phyloP scores from a whole-genome alignment of 2,113 vertebrate genomes.

The Antennarius striatus region DNA sequence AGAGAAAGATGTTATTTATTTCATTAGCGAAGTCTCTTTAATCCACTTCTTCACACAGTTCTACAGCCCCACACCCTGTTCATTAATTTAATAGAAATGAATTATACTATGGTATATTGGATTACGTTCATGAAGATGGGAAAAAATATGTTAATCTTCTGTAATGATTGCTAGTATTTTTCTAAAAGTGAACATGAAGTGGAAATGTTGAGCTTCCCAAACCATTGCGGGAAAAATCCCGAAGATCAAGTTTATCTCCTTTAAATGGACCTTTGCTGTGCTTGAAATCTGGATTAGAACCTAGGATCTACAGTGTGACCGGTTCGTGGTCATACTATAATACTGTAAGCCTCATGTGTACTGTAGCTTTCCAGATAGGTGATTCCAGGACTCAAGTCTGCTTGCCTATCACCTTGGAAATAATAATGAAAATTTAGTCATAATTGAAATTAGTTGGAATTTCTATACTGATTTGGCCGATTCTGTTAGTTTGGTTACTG shows the following conservation, averaged over 20 bases:
- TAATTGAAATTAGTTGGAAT: slow-evolving; percentile 62
- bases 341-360: slow-evolving; percentile 55
- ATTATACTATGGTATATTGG: slow-evolving; percentile 63
- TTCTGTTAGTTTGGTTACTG: slow-evolving; percentile 72
- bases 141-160: slow-evolving; percentile 39
- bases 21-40: slow-evolving; percentile 68
- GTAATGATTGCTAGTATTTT: slow-evolving; percentile 64
- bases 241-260: slow-evolving; percentile 42
- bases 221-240: slow-evolving; percentile 28
- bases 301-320: slow-evolving; percentile 31
- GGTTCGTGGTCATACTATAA: slow-evolving; percentile 33
- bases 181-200: slow-evolving; percentile 55
- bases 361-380: slow-evolving; percentile 65
- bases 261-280: slow-evolving; percentile 50
- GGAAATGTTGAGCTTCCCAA: slow-evolving; percentile 45
- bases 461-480: slow-evolving; percentile 68
- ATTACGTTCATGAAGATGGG: slow-evolving; percentile 47
- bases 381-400: slow-evolving; percentile 42
- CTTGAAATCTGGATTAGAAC: slow-evolving; percentile 44
- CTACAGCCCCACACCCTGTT: slow-evolving; percentile 45
- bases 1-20: slow-evolving; percentile 72
- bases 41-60: slow-evolving; percentile 50
- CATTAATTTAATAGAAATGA: slow-evolving; percentile 66
- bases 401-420: slow-evolving; percentile 39
- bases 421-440: slow-evolving; percentile 15